These are phyloP conservation scores for Autographa gamma DNA, from an alignment of 2,888 invertebrate species.

Conservation along the genomic window DNA sequence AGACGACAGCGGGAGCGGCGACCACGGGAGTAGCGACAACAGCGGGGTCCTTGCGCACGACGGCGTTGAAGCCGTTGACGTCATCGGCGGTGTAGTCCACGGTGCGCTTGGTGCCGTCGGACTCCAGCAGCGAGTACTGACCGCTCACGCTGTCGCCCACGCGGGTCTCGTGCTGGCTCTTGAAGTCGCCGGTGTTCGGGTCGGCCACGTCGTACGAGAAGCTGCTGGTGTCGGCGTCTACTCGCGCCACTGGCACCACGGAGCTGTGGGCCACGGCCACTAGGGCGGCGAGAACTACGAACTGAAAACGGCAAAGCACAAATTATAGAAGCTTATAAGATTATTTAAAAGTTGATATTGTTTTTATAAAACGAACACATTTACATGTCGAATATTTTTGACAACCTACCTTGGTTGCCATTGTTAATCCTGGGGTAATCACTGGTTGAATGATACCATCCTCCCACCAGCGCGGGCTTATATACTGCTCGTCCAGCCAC, in stretches of 20 bases:
- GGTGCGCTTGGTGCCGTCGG: slow-evolving; percentile 88
- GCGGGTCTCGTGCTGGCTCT: slow-evolving; percentile 88
- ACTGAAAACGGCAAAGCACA: slow-evolving; percentile 66
- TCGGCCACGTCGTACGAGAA: slow-evolving; percentile 89
- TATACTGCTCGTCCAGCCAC: slow-evolving; percentile 59
- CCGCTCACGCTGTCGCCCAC: slow-evolving; percentile 87
- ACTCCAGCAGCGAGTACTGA: slow-evolving; percentile 87
- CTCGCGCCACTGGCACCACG: slow-evolving; percentile 87
- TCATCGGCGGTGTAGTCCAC: slow-evolving; percentile 89
- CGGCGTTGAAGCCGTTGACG: slow-evolving; percentile 89
- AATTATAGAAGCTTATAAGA: background rate
- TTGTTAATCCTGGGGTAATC: slow-evolving; percentile 67
- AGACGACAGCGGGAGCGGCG: slow-evolving; percentile 69
- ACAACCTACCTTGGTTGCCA: slow-evolving; percentile 75
- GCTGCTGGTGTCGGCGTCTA: slow-evolving; percentile 86
- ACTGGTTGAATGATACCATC: slow-evolving; percentile 67
- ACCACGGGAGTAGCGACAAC: slow-evolving; percentile 74
- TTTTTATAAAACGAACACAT: too few species aligned
- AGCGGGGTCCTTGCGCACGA: slow-evolving; percentile 87
- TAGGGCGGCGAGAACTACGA: slow-evolving; percentile 83
- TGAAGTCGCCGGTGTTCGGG: slow-evolving; percentile 88
- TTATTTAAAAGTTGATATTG: background rate
- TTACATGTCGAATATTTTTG: background rate
- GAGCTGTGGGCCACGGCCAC: slow-evolving; percentile 80
- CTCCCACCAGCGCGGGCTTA: slow-evolving; percentile 56